Percentiles rank a stretch among this genome's conserved stretches.
phyloP scores from a whole-genome alignment of 2,113 vertebrate species.

The Penelope pileata region DNA sequence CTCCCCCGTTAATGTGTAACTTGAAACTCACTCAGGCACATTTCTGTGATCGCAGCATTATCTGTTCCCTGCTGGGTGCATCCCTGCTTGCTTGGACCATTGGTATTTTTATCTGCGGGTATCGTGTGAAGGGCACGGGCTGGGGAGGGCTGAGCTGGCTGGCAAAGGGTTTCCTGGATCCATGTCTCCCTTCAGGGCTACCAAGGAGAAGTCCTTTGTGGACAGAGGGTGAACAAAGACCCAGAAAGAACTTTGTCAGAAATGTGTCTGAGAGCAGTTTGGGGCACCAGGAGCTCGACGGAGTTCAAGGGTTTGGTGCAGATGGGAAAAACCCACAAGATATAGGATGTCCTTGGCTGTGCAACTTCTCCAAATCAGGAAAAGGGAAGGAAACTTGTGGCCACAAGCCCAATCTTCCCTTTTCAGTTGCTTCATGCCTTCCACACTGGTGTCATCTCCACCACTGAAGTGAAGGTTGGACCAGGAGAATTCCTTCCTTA shows the following conservation, averaged over 20 bases:
- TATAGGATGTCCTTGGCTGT: background rate
- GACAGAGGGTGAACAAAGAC: background rate
- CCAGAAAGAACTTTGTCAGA: background rate
- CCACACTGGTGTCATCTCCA: accelerated
- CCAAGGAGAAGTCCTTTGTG: background rate
- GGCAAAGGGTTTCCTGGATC: background rate
- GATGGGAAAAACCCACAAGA: background rate
- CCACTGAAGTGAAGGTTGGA: background rate
- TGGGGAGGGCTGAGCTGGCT: background rate
- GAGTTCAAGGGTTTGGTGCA: background rate
- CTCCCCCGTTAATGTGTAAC: conserved; percentile 26
- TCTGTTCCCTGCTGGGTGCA: background rate
- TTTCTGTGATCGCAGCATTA: background rate
- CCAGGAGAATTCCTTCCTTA: background rate
- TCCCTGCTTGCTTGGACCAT: background rate
- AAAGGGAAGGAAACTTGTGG: background rate
- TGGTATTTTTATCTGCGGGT: background rate
- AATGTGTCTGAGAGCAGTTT: background rate
- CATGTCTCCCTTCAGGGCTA: background rate
- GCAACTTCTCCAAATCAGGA: background rate
- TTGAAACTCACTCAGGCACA: background rate
- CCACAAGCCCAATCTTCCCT: background rate
- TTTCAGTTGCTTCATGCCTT: background rate
- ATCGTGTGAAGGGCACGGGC: accelerated
- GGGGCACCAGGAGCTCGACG: background rate